These are phyloP conservation scores for Balaenoptera acutorostrata DNA, from an alignment of 2,113 vertebrate species.

Conservation along the genomic window DNA sequence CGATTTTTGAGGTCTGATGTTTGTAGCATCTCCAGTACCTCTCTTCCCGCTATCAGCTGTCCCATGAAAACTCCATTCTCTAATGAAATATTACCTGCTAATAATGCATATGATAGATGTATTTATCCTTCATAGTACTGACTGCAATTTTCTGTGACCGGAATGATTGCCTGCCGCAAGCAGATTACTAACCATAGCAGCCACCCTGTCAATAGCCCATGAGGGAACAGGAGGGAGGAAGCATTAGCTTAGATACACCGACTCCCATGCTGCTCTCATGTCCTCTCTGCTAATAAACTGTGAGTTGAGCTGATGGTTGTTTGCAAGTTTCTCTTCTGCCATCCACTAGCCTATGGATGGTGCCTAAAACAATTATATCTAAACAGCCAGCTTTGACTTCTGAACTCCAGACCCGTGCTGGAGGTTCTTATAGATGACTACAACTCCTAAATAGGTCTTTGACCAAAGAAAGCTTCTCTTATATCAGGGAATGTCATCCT, in stretches of 20 bases:
- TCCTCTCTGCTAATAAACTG: neutral
- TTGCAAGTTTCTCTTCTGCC: neutral
- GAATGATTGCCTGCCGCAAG: neutral
- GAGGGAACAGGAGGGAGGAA: neutral
- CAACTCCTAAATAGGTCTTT: neutral
- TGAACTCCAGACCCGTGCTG: neutral
- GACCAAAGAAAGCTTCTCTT: neutral
- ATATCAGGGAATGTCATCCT: neutral
- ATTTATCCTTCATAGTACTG: neutral
- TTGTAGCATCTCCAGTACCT: neutral
- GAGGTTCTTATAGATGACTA: neutral
- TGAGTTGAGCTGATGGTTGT: neutral
- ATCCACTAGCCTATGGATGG: neutral
- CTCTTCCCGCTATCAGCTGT: neutral
- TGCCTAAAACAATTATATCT: neutral
- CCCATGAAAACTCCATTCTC: neutral
- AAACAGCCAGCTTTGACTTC: neutral
- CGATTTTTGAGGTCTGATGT: neutral
- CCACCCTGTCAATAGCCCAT: neutral
- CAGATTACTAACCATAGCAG: neutral
- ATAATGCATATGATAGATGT: neutral
- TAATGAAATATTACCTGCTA: conserved; percentile 9
- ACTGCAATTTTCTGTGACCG: neutral
- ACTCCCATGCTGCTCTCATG: neutral
- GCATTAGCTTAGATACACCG: neutral